These are phyloP conservation scores for Acanthococcus lagerstroemiae DNA, from an alignment of 2,888 invertebrate genomes.

Conservation along the genomic window DNA sequence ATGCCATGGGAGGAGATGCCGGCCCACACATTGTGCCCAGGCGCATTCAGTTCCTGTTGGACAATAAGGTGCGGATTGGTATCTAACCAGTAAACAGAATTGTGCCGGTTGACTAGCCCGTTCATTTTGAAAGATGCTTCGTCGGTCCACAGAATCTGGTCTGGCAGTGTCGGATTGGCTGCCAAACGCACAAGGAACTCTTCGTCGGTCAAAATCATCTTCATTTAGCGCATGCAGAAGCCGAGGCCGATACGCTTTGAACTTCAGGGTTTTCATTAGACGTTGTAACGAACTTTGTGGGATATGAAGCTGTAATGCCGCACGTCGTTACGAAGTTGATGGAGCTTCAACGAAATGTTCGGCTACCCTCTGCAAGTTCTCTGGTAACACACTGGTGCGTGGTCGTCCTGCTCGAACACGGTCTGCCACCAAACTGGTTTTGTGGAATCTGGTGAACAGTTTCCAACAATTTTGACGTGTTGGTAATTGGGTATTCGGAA, in stretches of 20 bases:
- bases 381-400: not conserved
- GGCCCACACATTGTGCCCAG: slow-evolving; percentile 36
- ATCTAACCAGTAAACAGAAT: slow-evolving; percentile 37
- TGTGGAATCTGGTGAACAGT: not conserved
- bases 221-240: not conserved
- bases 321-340: not conserved
- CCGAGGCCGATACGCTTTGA: not conserved
- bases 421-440: not conserved
- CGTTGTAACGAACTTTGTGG: not conserved
- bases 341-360: not conserved
- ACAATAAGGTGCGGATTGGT: slow-evolving; percentile 36
- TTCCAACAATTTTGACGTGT: not conserved
- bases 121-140: slow-evolving; percentile 37
- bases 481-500: not conserved
- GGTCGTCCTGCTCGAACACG: not conserved
- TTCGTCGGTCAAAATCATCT: slow-evolving; percentile 15
- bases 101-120: slow-evolving; percentile 38
- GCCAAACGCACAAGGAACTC: slow-evolving; percentile 14
- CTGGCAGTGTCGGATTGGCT: slow-evolving; percentile 32
- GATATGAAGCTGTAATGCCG: not conserved
- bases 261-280: not conserved
- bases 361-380: not conserved
- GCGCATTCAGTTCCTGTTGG: slow-evolving; percentile 33
- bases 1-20: slow-evolving; percentile 35
- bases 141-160: slow-evolving; percentile 36